Conservation (phyloP, 2,113 vertebrate genomes). For the Dermatemys mawii region DNA sequence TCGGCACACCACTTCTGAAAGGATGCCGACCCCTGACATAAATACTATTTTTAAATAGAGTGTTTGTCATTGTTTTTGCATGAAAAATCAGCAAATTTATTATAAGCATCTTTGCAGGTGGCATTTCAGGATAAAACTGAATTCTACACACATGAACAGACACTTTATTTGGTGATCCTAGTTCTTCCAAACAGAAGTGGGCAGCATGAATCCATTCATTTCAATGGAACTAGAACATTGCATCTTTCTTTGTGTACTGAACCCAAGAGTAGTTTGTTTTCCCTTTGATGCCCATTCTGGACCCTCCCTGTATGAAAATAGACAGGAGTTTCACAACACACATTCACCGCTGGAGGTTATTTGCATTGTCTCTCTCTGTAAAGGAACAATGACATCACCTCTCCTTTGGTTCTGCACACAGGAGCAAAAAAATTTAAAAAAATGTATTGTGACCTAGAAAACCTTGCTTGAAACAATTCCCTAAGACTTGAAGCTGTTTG, state of each 20-base stretch:
- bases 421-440: background rate
- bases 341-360: conserved; percentile 39
- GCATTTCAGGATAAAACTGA: background rate
- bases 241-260: background rate
- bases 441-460: conserved; percentile 64
- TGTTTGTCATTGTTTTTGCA: background rate
- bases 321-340: conserved; percentile 26
- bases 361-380: conserved; percentile 44
- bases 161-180: background rate
- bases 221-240: background rate
- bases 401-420: conserved; percentile 6
- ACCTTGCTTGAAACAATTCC: conserved; percentile 75
- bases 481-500: conserved; percentile 71
- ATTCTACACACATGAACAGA: background rate
- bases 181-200: rapidly evolving
- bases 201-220: background rate
- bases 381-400: conserved; percentile 52
- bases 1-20: no score
- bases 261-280: conserved; percentile 1
- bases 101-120: background rate
- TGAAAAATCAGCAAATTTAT: background rate
- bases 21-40: no score
- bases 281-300: conserved; percentile 30
- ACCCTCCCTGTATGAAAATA: conserved; percentile 45
- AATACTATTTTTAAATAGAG: background rate